Percentiles rank a stretch among this genome's conserved stretches.
Conservation (phyloP, 1,140 invertebrate genomes). For the Andricus grossulariae region DNA sequence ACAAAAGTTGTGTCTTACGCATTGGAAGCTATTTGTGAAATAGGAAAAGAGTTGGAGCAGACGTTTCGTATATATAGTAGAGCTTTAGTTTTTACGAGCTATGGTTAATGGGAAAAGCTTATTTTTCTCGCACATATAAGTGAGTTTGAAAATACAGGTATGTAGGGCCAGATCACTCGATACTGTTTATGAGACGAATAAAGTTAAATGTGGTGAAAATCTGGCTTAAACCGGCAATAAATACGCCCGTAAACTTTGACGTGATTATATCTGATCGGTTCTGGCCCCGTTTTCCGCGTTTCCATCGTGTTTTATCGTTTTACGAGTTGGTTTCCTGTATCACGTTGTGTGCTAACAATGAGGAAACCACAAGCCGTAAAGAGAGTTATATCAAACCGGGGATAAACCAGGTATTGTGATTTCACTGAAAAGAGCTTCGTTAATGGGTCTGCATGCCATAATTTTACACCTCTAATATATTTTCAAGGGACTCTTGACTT, state of each 20-base stretch:
- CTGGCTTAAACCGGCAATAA: constrained; percentile 54
- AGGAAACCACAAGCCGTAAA: constrained; percentile 39
- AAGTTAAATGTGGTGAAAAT: constrained; percentile 62
- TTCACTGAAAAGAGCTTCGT: background rate
- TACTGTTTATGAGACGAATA: constrained; percentile 54
- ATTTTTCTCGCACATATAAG: background rate
- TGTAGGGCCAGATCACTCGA: constrained; percentile 18
- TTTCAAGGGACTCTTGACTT: background rate
- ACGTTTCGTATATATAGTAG: background rate
- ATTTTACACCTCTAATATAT: background rate
- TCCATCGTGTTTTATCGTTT: constrained; percentile 49
- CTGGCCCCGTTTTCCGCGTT: constrained; percentile 35
- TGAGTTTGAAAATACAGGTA: background rate
- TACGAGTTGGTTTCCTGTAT: constrained; percentile 45
- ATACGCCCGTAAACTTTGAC: constrained; percentile 54
- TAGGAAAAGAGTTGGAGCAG: too few relatives aligned
- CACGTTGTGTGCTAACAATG: constrained; percentile 30
- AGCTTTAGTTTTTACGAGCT: background rate
- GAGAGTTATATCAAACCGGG: constrained; percentile 4
- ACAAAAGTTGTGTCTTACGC: too few relatives aligned
- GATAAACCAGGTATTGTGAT: constrained; percentile 23
- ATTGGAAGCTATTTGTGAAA: too few relatives aligned
- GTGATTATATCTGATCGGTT: constrained; percentile 55
- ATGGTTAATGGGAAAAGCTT: background rate
- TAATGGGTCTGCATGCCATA: background rate